These are phyloP conservation scores for Hapalemur alaotrensis DNA, from an alignment of 2,797 vertebrate species.

Conservation along the genomic window DNA sequence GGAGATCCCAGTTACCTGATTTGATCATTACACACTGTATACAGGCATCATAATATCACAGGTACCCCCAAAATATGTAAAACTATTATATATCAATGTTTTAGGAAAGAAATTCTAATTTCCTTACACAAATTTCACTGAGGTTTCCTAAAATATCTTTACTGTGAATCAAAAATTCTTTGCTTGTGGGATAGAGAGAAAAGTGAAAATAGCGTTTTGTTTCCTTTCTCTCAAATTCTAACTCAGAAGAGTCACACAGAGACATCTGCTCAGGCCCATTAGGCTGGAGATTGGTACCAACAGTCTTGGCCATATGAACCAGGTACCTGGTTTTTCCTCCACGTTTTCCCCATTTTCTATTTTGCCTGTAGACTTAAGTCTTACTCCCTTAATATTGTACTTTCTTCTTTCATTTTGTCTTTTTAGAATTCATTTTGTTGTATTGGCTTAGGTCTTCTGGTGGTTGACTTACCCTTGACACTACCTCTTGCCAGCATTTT, in stretches of 20 bases:
- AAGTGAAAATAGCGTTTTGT: not conserved
- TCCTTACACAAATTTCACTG: not conserved
- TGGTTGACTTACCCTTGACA: not conserved
- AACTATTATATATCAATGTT: not conserved
- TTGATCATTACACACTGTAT: not conserved
- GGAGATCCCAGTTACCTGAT: not conserved
- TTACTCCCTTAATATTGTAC: not conserved
- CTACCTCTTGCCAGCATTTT: not conserved
- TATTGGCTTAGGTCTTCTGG: not conserved
- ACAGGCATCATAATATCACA: not conserved
- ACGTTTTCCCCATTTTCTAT: not conserved
- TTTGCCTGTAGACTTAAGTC: not conserved
- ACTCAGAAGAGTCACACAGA: not conserved
- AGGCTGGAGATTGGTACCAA: too few relatives aligned
- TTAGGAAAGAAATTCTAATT: not conserved
- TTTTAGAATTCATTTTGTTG: not conserved
- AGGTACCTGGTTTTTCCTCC: not conserved
- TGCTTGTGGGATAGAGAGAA: not conserved
- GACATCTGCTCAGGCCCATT: too few relatives aligned
- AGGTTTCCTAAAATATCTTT: not conserved
- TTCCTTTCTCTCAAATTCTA: not conserved
- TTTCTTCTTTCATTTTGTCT: not conserved
- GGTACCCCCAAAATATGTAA: not conserved
- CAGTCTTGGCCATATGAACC: fast-evolving
- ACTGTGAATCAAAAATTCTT: not conserved